Conservation (phyloP, 2,888 invertebrate species). For the Brachyopa scutellaris region DNA sequence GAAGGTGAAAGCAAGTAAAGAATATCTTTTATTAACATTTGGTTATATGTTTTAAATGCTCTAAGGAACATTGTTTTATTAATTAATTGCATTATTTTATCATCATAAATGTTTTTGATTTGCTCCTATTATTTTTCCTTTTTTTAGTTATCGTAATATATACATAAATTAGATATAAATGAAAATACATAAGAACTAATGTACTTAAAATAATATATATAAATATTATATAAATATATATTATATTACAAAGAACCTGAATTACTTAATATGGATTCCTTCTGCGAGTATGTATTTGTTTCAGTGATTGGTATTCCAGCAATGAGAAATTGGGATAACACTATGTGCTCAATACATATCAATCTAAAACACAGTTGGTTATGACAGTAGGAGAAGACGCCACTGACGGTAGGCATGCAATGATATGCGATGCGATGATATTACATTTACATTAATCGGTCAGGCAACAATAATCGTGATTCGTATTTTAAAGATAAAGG, state of each 20-base stretch:
- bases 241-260: conserved; percentile 46
- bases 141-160: conserved; percentile 63
- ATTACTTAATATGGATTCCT: neutral
- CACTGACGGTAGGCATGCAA: no score
- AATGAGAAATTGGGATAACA: no score
- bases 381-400: no score
- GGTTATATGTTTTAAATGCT: conserved; percentile 21
- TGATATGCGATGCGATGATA: no score
- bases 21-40: neutral
- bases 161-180: conserved; percentile 70
- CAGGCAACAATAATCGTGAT: no score
- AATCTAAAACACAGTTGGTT: no score
- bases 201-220: conserved; percentile 71
- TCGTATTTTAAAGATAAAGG: no score
- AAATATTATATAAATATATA: conserved; percentile 71
- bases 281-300: no score
- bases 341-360: no score
- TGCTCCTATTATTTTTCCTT: conserved; percentile 30
- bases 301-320: no score
- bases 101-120: conserved; percentile 37
- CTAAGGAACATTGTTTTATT: conserved; percentile 27
- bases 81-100: conserved; percentile 43
- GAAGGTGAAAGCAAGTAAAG: neutral
- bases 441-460: no score
- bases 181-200: conserved; percentile 71